Base-by-base conservation (phyloP, 1,140 invertebrate genomes). In the Bombus waltoni region DNA sequence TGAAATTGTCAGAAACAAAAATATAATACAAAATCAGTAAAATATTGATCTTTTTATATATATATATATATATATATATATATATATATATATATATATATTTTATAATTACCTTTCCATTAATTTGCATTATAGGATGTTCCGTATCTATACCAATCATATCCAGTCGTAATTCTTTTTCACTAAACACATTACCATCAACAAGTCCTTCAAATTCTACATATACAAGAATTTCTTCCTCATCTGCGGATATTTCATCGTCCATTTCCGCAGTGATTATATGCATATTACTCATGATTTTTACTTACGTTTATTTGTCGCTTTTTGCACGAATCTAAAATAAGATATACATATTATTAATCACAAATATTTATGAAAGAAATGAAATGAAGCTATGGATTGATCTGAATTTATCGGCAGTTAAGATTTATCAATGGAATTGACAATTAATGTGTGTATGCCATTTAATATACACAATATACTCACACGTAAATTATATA, bases 71-170 rank as follows among this genome's bases (percentile, higher is more conserved):
- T 71, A 32, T 32, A 9, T 57, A 42, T 15, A 38, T 22, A 53
- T 32, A n/a, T n/a, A 1, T 71, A n/a, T n/a, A 32, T 32, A 9
- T 57, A 42, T 15, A 38, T 22, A 53, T 32, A n/a, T n/a, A 1
- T 71, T 62, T 47, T 47, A 13, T 47, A 71, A 44, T 84, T 92
- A 96, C 95, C 73, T 94, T 95, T 25, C 95, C 96, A 93, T 96
- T 96, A 15, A 96, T 92, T 91, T 96, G 95, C 83, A 96, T 96
- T 87, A 96, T 93, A 5, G 96, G 96, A 88, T 95, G 93, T n/a
- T 96, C 95, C 10, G 94, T 95, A 73, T 96, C 96, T 75, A 96
- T 89, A 47, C 96, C 96, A 80, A 96, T 95, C 88, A 96, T 94
- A 42, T 95, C 94, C 38, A 95, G 88, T 88, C 94, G 92, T 10